Percentiles rank a stretch among this genome's conserved stretches.
phyloP scores from a whole-genome alignment of 1,140 invertebrate genomes.

The Apocrypta bakeri region DNA sequence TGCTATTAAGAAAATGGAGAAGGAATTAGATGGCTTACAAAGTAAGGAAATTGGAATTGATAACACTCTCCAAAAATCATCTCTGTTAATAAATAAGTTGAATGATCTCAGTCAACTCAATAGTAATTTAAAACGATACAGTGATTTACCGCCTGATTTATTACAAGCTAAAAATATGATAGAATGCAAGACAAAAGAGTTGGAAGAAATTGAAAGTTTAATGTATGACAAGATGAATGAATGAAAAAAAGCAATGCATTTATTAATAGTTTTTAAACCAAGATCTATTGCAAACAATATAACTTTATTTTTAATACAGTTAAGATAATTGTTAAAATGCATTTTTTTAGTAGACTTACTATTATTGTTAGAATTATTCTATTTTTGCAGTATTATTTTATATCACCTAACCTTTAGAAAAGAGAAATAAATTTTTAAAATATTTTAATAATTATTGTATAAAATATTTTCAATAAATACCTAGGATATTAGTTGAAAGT shows the following conservation, averaged over 20 bases:
- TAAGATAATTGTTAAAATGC: not conserved
- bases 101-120: slow-evolving; percentile 61
- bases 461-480: slow-evolving; percentile 17
- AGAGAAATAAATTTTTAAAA: not conserved
- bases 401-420: not conserved
- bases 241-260: not conserved
- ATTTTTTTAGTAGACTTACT: slow-evolving; percentile 3
- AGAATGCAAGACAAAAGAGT: slow-evolving; percentile 61
- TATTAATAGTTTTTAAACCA: not conserved
- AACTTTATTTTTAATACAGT: slow-evolving; percentile 34
- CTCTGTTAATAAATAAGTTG: slow-evolving; percentile 56
- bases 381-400: slow-evolving; percentile 32
- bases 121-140: slow-evolving; percentile 59
- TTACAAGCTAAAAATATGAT: slow-evolving; percentile 65
- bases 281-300: not conserved
- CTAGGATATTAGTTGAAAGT: not conserved
- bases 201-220: slow-evolving; percentile 57
- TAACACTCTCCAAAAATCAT: slow-evolving; percentile 61
- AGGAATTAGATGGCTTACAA: slow-evolving; percentile 58
- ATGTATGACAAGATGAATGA: slow-evolving; percentile 56
- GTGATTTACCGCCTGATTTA: slow-evolving; percentile 66
- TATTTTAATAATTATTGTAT: slow-evolving; percentile 4
- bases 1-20: slow-evolving; percentile 56
- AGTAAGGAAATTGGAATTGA: slow-evolving; percentile 57
- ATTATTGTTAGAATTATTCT: not conserved